Evolutionary conservation across 2,888 invertebrate genomes (phyloP), one percentile per base, ranked within the genome.

Genomic region (Drosophila parthenogenetica): DNA sequence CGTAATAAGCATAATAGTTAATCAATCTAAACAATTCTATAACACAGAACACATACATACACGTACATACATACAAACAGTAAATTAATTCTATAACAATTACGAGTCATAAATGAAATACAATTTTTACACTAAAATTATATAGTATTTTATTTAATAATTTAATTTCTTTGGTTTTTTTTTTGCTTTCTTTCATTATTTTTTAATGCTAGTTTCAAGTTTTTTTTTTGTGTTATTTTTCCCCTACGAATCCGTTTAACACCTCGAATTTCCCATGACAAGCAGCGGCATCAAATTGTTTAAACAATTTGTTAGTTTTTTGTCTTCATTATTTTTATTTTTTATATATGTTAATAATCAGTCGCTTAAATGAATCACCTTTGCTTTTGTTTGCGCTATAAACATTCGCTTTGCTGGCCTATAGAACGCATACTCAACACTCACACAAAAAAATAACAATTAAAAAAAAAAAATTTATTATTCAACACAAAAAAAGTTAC

Each of bases 311-410:
- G 55, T 42, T 43, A 35, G 58, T 68, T 54, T 48, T 43, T 48
- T 42, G 45, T 45, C 5, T 43, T 17, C 14, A 5, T 19, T 43
- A 43, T 65, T 65, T 43, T 48, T 69, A 76, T 72, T 68, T 76
- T 66, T 76, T 73, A 63, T 73, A 80, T 73, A 84, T 78, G 77
- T 81, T 71, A 81, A 81, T 88, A 89, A 87, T 89, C 89, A 90
- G 89, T 89, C 89, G 82, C 86, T 84, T 87, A 86, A 89, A 89
- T 84, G 55, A 90, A 89, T 89, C 90, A 89, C 90, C 83, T 89
- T 60, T 71, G 69, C 13, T 35, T 35, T 35, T 35, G 13, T 13
- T 69, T 46, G 53, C 63, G 58, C 51, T 69, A 58, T 43, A 65
- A 71, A 51, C 65, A 43, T 54, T 54, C 58, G 67, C 49, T 66